Conservation (phyloP, 2,113 vertebrate species). For the Rhynchomys soricoides region DNA sequence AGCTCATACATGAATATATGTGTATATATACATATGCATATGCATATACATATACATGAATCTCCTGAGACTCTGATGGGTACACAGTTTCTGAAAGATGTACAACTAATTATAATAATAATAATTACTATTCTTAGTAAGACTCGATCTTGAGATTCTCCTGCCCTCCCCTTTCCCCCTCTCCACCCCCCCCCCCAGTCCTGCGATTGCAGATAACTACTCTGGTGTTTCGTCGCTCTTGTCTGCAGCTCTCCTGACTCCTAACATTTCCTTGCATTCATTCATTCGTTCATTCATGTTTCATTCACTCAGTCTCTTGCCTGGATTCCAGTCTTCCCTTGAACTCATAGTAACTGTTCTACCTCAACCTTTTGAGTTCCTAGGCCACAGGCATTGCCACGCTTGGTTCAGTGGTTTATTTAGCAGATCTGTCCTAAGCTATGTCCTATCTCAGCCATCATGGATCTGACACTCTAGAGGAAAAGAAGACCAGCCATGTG, state of each 20-base stretch:
- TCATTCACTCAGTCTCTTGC: background rate
- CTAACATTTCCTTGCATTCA: background rate
- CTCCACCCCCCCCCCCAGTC: background rate
- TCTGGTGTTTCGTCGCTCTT: background rate
- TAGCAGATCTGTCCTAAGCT: background rate
- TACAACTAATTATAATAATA: background rate
- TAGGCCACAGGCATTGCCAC: background rate
- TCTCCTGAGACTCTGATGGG: background rate
- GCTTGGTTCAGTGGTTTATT: background rate
- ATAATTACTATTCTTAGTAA: background rate
- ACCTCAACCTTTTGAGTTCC: background rate
- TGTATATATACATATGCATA: fast-evolving
- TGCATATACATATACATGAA: too few relatives aligned
- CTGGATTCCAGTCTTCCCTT: background rate
- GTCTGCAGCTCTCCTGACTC: background rate
- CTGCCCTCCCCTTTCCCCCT: background rate
- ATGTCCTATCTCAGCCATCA: background rate
- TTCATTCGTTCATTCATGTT: background rate
- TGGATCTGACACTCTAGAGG: background rate
- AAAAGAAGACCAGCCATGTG: background rate
- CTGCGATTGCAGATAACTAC: background rate
- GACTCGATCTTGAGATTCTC: background rate
- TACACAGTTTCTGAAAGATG: background rate
- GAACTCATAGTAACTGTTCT: background rate
- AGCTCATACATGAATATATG: background rate